These are phyloP conservation scores for Mesorhabditis sp. DNA, from an alignment of 2,888 invertebrate species.

Conservation along the genomic window DNA sequence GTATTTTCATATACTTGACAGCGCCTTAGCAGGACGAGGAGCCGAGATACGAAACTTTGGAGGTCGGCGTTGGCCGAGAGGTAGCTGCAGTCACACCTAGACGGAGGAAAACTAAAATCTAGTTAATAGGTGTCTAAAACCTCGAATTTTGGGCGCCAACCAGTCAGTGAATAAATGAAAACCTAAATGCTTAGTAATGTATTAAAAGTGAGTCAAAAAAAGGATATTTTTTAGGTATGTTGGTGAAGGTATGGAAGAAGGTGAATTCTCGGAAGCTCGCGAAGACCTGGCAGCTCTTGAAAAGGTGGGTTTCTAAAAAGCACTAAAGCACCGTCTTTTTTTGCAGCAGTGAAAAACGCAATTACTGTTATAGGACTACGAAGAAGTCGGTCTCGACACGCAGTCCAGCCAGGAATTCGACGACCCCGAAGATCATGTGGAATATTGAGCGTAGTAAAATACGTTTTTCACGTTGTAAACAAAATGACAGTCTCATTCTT, in stretches of 20 bases:
- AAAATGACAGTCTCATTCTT: no score
- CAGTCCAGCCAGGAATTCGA: background rate
- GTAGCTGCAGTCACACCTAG: no score
- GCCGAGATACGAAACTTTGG: no score
- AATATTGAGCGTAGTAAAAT: no score
- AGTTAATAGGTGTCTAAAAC: no score
- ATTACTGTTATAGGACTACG: background rate
- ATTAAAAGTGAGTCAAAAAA: background rate
- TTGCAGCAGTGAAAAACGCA: slow-evolving; percentile 1
- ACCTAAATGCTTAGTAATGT: background rate
- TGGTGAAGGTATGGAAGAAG: slow-evolving; percentile 58
- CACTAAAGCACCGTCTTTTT: background rate
- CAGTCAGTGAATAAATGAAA: no score
- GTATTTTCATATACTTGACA: no score
- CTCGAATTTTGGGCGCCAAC: no score
- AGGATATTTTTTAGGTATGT: slow-evolving; percentile 65
- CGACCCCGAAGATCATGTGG: background rate
- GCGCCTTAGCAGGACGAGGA: no score
- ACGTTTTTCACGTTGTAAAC: no score
- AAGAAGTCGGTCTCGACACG: background rate
- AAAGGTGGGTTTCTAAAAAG: slow-evolving; percentile 20
- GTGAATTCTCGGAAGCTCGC: slow-evolving; percentile 55
- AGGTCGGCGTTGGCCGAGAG: no score
- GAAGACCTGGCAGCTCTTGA: slow-evolving; percentile 49
- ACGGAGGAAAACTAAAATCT: no score